A percentile compares a stretch with the other conserved stretches of the same genome.
These are phyloP conservation scores for Setophaga kirtlandii DNA, from an alignment of 2,113 vertebrate genomes.

Conservation along the genomic window DNA sequence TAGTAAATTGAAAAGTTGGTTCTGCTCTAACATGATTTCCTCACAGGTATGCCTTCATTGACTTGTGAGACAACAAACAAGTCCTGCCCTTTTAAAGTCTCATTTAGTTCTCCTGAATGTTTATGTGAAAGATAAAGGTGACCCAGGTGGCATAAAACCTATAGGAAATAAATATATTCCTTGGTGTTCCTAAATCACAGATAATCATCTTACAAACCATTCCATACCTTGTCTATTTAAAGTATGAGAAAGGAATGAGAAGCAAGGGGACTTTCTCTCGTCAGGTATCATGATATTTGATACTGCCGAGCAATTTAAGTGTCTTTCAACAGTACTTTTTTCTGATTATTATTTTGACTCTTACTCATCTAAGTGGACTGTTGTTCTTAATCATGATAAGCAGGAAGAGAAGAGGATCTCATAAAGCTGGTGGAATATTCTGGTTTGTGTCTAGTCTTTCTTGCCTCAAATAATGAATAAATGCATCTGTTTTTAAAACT, in stretches of 20 bases:
- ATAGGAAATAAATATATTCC: neutral
- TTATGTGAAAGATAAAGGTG: constrained; percentile 16
- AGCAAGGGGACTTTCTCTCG: neutral
- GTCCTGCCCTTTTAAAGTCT: constrained; percentile 43
- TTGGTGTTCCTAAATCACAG: neutral
- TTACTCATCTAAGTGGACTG: neutral
- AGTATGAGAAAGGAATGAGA: neutral
- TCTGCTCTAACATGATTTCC: neutral
- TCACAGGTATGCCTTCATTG: neutral
- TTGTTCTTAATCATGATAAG: neutral
- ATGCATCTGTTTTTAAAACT: neutral
- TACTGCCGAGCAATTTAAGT: neutral
- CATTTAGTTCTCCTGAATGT: constrained; percentile 24
- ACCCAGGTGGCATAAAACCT: neutral
- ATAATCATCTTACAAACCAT: neutral
- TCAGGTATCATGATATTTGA: neutral
- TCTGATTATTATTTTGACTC: neutral
- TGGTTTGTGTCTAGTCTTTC: neutral
- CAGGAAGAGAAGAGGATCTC: neutral
- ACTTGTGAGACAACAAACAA: constrained; percentile 48
- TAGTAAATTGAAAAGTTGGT: neutral
- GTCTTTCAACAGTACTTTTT: neutral
- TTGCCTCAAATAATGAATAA: neutral
- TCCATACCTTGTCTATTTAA: neutral
- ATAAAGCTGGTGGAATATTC: neutral